These are phyloP conservation scores for Athene cunicularia DNA, from an alignment of 2,113 vertebrate species.

Conservation along the genomic window DNA sequence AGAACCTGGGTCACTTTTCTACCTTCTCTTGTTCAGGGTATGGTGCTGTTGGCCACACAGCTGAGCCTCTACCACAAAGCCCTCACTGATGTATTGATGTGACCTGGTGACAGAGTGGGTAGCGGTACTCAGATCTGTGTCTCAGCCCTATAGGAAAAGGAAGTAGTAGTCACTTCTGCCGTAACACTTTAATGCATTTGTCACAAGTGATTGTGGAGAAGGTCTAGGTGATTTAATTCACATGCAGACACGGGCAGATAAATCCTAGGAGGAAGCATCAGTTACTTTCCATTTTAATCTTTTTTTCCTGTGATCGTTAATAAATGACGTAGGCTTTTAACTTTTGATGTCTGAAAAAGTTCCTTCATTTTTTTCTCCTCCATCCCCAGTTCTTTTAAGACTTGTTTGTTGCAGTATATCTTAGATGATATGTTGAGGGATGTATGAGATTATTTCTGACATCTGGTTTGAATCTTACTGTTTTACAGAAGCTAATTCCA, in stretches of 20 bases:
- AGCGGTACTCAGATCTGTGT: background rate
- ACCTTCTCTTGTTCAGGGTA: fast-evolving
- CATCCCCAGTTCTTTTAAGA: background rate
- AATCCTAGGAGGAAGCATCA: background rate
- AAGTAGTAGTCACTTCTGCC: background rate
- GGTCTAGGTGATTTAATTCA: background rate
- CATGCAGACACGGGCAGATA: fast-evolving
- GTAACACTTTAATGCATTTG: background rate
- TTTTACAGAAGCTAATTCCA: constrained; percentile 85
- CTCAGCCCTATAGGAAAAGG: background rate
- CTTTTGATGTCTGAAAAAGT: background rate
- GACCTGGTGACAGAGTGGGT: background rate
- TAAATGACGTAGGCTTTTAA: background rate
- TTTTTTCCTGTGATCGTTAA: background rate
- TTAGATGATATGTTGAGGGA: background rate
- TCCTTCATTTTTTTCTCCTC: background rate
- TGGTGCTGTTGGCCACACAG: no score
- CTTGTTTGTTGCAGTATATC: background rate
- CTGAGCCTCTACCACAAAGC: fast-evolving
- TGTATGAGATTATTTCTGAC: background rate
- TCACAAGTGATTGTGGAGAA: background rate
- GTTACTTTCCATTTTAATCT: background rate
- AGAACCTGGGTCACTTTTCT: background rate
- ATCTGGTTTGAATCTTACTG: background rate
- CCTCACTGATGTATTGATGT: background rate